These are phyloP conservation scores for Mastigias papua DNA, from an alignment of 30 jellyfish, hydroid and myxozoan species.

Conservation along the genomic window DNA sequence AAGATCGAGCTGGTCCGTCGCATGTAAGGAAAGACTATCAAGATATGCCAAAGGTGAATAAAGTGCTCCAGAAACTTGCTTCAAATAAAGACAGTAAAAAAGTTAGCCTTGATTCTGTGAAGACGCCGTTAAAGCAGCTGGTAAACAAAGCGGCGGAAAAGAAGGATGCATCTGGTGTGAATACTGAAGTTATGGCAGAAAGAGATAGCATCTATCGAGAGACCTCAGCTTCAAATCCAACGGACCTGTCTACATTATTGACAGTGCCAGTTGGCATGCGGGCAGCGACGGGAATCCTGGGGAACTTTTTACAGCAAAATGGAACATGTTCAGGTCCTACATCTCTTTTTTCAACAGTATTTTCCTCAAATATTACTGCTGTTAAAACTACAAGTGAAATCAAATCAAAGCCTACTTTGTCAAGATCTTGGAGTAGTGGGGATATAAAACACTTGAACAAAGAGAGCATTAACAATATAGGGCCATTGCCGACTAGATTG, in stretches of 20 bases:
- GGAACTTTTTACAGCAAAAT: conserved; percentile 18
- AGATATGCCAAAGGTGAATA: conserved; percentile 92
- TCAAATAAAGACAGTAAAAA: conserved; percentile 27
- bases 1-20: conserved; percentile 14
- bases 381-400: conserved; percentile 2
- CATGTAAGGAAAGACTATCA: conserved; percentile 70
- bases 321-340: conserved; percentile 7
- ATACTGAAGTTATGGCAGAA: not conserved
- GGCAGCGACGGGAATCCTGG: conserved; percentile 40
- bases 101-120: conserved; percentile 38
- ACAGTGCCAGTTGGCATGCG: conserved; percentile 44
- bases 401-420: conserved; percentile 32
- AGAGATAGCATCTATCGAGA: not conserved
- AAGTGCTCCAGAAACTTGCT: conserved; percentile 78
- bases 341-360: conserved; percentile 26
- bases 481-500: not conserved
- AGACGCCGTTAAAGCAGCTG: conserved; percentile 42
- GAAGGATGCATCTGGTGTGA: not conserved
- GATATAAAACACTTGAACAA: conserved; percentile 42
- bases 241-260: conserved; percentile 22
- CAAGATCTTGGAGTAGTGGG: conserved; percentile 82
- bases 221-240: conserved; percentile 6
- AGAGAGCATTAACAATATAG: conserved; percentile 8
- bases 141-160: conserved; percentile 45
- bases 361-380: conserved; percentile 39